Conservation (phyloP, 1,140 invertebrate species). For the Drosophila littoralis region DNA sequence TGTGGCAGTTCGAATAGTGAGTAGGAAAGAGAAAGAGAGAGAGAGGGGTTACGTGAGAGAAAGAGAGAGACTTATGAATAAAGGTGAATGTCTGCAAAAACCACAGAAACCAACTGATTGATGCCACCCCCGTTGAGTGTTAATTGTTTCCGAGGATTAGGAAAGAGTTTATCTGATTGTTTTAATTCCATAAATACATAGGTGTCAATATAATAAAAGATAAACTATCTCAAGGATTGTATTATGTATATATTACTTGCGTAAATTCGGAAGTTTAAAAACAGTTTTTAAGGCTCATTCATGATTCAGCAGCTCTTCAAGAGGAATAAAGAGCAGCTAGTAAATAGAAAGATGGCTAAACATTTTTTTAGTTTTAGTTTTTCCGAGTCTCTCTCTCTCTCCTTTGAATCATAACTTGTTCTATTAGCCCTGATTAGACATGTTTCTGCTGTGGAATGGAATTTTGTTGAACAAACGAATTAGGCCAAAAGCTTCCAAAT, state of each 20-base stretch:
- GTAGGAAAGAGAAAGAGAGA: background rate
- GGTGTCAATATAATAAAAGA: too few relatives aligned
- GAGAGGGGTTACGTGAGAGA: background rate
- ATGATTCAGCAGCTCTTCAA: too few relatives aligned
- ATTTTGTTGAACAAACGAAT: background rate
- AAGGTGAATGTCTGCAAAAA: background rate
- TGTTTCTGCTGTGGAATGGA: background rate
- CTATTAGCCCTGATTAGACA: background rate
- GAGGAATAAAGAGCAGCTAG: too few relatives aligned
- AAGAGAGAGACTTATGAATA: background rate
- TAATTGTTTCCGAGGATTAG: conserved; percentile 2
- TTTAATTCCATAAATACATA: background rate
- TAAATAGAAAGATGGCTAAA: too few relatives aligned
- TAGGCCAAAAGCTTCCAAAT: background rate
- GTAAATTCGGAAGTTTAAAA: too few relatives aligned
- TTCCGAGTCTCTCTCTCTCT: too few relatives aligned
- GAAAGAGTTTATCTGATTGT: background rate
- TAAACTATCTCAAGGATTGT: too few relatives aligned
- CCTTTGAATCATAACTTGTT: too few relatives aligned
- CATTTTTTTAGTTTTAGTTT: too few relatives aligned
- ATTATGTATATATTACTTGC: too few relatives aligned
- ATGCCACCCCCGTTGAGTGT: background rate
- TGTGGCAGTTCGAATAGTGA: too few relatives aligned
- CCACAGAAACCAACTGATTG: background rate
- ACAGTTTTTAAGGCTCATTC: too few relatives aligned